Evolutionary conservation across 1,140 invertebrate species (phyloP), one percentile per base, ranked within the genome.

Genomic region (Aradophagus sp.): DNA sequence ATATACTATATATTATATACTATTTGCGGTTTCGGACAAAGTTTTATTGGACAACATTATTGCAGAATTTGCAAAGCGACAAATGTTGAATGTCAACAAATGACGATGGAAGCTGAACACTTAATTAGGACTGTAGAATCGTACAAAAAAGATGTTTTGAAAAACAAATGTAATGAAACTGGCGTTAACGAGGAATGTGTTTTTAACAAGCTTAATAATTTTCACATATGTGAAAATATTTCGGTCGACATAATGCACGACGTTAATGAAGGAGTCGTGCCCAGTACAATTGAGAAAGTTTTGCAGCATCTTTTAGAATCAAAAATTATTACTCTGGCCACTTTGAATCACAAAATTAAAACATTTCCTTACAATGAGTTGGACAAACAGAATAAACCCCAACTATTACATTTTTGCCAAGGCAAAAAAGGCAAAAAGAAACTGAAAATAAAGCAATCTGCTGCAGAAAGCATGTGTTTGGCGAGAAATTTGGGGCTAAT

Each of bases 381-480:
- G 7, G 36, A 65, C 14, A 45, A 27, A 34, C 10, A n/a, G 11
- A 58, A 58, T 35, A 71, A 65, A 39, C 59, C 53, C 2, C 16
- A 35, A 31, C 34, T 14, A 1, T 15, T 63, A 11, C 12, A 11
- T 20, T 39, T 45, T 15, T 41, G n/a, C 45, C 13, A 5, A 11
- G 23, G 26, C 17, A 45, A 31, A 17, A 31, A 34, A 23, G 52
- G 44, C 6, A 39, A 32, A 16, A 38, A 38, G 15, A 44, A 63
- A 45, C 20, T 71, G 14, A 58, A 62, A 50, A 34, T 65, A 1
- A 65, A 59, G 14, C 59, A 65, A 17, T 63, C 66, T 1, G 39
- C 67, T 2, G 23, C 39, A 12, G 39, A 39, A 39, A 20, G 8
- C 10, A 5, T 39, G 8, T 39, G 36, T 11, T 39, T 39, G 11